phyloP scores from a whole-genome alignment of 2,888 invertebrate species.

The Barypeithes pellucidus region DNA sequence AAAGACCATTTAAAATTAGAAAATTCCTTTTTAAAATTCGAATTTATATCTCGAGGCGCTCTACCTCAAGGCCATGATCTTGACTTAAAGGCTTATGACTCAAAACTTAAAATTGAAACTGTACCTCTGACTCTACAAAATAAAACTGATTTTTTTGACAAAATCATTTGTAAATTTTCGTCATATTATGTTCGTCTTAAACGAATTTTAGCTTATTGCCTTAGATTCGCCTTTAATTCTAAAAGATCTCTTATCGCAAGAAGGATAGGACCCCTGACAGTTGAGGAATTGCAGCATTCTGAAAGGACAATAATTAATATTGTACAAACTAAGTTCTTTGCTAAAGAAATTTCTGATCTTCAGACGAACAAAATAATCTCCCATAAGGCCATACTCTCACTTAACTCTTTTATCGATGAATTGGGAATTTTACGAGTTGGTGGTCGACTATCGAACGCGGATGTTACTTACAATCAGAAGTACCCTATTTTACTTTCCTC shows the following conservation, averaged over 20 bases:
- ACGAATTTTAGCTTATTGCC: constrained; percentile 18
- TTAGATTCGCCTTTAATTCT: constrained; percentile 21
- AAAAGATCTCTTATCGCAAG: neutral
- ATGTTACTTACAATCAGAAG: constrained; percentile 44
- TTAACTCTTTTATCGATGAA: constrained; percentile 48
- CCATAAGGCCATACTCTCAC: constrained; percentile 30
- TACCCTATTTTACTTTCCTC: constrained; percentile 45
- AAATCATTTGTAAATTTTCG: neutral
- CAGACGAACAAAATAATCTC: constrained; percentile 26
- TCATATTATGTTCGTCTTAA: constrained; percentile 14
- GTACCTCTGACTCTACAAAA: neutral
- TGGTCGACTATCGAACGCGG: constrained; percentile 42
- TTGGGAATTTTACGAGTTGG: constrained; percentile 45
- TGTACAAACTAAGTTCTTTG: constrained; percentile 36
- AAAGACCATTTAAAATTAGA: constrained; percentile 30
- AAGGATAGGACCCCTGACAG: neutral
- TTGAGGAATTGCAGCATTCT: constrained; percentile 31
- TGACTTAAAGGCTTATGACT: neutral
- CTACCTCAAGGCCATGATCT: neutral
- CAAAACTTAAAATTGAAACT: neutral
- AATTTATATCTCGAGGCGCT: constrained; percentile 28
- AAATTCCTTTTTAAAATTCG: constrained; percentile 10
- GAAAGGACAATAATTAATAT: constrained; percentile 9
- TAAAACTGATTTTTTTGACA: neutral
- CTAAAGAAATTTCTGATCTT: constrained; percentile 40